Evolutionary conservation across 2,888 invertebrate species (phyloP).

Genomic region (Cinara cedri): DNA sequence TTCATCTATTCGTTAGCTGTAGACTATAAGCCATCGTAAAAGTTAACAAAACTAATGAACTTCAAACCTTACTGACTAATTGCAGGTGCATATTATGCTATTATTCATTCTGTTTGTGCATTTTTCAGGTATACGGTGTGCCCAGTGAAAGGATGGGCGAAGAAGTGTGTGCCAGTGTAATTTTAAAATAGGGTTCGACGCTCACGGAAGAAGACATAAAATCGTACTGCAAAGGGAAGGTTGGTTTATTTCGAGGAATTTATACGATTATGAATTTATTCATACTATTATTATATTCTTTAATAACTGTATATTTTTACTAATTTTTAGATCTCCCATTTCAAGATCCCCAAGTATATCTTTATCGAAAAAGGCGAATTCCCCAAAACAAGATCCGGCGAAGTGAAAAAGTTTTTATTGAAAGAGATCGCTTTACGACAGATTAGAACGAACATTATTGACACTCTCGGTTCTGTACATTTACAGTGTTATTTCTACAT

Average conservation of each 20-base stretch:
- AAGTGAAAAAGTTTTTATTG: conserved; percentile 77
- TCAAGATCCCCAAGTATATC: conserved; percentile 80
- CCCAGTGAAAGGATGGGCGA: conserved; percentile 79
- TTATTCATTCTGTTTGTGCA: no score
- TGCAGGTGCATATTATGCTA: no score
- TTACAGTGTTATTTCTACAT: no score
- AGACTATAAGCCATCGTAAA: no score
- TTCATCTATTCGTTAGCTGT: no score
- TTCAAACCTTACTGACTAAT: no score
- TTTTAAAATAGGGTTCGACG: conserved; percentile 66
- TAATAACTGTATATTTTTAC: no score
- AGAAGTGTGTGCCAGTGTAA: conserved; percentile 74
- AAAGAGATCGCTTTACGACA: conserved; percentile 1
- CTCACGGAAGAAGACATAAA: conserved; percentile 69
- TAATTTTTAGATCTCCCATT: conserved; percentile 72
- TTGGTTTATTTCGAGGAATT: conserved; percentile 57
- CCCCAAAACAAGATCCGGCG: conserved; percentile 83
- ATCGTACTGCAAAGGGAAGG: conserved; percentile 70
- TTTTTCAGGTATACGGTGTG: conserved; percentile 73
- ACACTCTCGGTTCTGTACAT: no score
- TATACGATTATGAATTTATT: no score
- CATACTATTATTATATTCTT: not conserved
- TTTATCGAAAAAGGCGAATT: conserved; percentile 72
- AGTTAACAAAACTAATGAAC: no score
- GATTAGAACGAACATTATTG: not conserved